phyloP scores from a whole-genome alignment of 2,113 vertebrate species.

The Toxotes jaculatrix region DNA sequence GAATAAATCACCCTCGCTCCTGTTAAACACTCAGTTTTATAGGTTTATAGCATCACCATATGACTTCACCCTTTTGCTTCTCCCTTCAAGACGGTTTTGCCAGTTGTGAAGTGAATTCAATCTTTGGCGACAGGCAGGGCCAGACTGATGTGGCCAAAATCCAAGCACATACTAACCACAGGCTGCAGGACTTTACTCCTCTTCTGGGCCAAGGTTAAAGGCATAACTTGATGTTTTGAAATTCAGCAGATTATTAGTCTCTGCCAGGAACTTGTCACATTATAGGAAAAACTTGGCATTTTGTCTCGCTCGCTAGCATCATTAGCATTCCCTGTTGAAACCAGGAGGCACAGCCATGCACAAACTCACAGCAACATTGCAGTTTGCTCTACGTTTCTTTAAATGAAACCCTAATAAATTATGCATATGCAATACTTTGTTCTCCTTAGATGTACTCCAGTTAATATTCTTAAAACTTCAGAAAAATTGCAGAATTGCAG shows the following conservation, averaged over 20 bases:
- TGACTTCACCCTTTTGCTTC: constrained; percentile 71
- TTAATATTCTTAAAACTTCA: background rate
- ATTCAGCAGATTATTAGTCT: constrained; percentile 58
- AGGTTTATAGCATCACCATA: constrained; percentile 60
- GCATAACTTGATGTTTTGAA: constrained; percentile 53
- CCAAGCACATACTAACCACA: constrained; percentile 68
- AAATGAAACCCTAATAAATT: constrained; percentile 27
- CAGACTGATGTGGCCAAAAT: constrained; percentile 71
- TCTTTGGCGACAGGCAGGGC: constrained; percentile 58
- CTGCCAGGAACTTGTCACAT: constrained; percentile 56
- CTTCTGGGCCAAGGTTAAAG: constrained; percentile 51
- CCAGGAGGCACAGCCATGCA: constrained; percentile 7
- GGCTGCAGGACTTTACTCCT: constrained; percentile 59
- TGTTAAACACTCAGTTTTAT: constrained; percentile 59
- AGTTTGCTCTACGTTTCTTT: constrained; percentile 9
- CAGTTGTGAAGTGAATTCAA: constrained; percentile 67
- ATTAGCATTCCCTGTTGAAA: constrained; percentile 52
- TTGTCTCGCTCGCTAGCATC: constrained; percentile 37
- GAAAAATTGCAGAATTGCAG: constrained; percentile 22
- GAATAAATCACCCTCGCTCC: constrained; percentile 43
- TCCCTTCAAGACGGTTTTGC: constrained; percentile 67
- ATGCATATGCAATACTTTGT: constrained; percentile 7
- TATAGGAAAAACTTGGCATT: constrained; percentile 47
- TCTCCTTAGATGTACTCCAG: background rate
- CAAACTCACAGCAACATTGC: background rate